Base-by-base conservation (phyloP, 2,888 invertebrate species). In the Pheosia tremula region DNA sequence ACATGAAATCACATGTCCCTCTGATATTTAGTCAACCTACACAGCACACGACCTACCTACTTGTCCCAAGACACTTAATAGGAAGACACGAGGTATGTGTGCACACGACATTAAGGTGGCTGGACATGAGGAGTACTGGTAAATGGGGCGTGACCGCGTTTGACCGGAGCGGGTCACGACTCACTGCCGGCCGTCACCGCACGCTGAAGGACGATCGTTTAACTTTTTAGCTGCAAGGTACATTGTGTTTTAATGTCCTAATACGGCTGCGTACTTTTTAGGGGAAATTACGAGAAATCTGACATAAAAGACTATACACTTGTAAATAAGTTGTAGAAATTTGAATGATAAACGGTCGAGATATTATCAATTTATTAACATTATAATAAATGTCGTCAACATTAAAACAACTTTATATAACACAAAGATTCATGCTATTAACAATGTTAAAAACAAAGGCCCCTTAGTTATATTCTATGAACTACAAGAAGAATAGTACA, bases 121-220 rank as follows among this genome's bases (percentile, higher is more conserved):
- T 76, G 75, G 77, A 83, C 82, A 82, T 6, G 70, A 70, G 70
- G 77, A 79, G 77, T 78, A 80, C 77, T 77, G 75, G 79, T 80
- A 86, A 88, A 91, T 89, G 90, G 89, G 90, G 87, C 90, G 89
- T 90, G 88, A 88, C 89, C 81, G 79, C 74, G 74, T 79, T 70
- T 81, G 83, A 81, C 82, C 82, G 78, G 79, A 80, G 72, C 85
- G 71, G 83, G 90, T 90, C 90, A 91, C 90, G 88, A 88, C 75
- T 77, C 75, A 81, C 68, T 70, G 76, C 74, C 72, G 72, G 72
- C 70, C 68, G 63, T 61, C 67, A 63, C 65, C 68, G 61, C 65
- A 62, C 57, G 66, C 73, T 74, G 65, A 70, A 74, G 61, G 64
- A 69, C 60, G 70, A 67, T 65, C 69, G 63, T 55, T 55, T 55